Conservation (phyloP, 1,140 invertebrate genomes). For the Idris sp. region DNA sequence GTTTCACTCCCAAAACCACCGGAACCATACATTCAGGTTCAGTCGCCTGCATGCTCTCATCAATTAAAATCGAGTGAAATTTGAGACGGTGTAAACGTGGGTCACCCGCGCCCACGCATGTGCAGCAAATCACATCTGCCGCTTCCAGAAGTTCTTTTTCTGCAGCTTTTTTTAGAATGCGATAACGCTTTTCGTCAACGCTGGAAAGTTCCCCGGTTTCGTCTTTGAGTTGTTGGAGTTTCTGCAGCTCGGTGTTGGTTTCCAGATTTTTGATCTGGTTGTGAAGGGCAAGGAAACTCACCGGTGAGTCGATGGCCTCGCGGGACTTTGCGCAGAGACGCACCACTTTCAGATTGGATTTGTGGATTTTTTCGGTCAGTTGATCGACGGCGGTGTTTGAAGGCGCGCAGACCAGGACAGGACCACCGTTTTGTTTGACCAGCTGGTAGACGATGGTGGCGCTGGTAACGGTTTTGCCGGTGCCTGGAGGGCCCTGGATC, state of each 20-base stretch:
- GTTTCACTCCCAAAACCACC: slow-evolving; percentile 97
- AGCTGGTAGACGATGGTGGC: slow-evolving; percentile 99
- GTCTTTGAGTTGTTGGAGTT: slow-evolving; percentile 97
- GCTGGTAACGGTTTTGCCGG: slow-evolving; percentile 99
- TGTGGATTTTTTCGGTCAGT: slow-evolving; percentile 98
- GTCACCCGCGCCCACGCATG: slow-evolving; percentile 99
- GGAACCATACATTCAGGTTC: slow-evolving; percentile 99
- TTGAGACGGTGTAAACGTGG: slow-evolving; percentile 93
- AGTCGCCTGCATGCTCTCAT: slow-evolving; percentile 98
- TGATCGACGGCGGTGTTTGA: slow-evolving; percentile 99
- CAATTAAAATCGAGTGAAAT: slow-evolving; percentile 98
- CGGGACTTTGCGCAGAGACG: slow-evolving; percentile 98
- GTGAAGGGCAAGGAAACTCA: slow-evolving; percentile 97
- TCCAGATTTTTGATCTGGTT: slow-evolving; percentile 98
- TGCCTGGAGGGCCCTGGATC: slow-evolving; percentile 97
- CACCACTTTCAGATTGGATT: slow-evolving; percentile 97
- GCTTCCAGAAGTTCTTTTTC: slow-evolving; percentile 95
- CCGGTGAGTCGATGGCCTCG: slow-evolving; percentile 98
- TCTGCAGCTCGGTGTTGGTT: slow-evolving; percentile 93
- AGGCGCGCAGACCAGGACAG: slow-evolving; percentile 98
- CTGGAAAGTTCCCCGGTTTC: slow-evolving; percentile 97
- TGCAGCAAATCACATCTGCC: slow-evolving; percentile 99
- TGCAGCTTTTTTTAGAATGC: slow-evolving; percentile 91
- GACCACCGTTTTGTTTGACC: slow-evolving; percentile 94
- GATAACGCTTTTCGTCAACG: slow-evolving; percentile 95